Base-by-base conservation (phyloP, 2,113 vertebrate genomes). In the Tursiops truncatus region DNA sequence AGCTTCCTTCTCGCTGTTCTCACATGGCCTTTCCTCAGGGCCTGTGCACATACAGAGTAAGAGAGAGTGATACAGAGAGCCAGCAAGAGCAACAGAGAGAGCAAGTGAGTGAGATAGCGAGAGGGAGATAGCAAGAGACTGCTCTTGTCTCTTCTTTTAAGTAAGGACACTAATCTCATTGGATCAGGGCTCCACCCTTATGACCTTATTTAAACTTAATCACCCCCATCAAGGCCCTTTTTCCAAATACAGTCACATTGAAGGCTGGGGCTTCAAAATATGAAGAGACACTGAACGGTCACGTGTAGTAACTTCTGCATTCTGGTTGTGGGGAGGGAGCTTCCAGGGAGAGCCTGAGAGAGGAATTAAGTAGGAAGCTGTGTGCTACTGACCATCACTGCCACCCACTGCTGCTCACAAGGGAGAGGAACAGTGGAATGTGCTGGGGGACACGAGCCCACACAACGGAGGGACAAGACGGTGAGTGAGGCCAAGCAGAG, bases 391-490 rank as follows among this genome's bases (percentile, higher is more conserved):
- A 67, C 23, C 63, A 28, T 10, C 4, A 25, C 20, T 15, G 53
- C 20, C 17, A 18, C 4, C 23, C 3, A 4, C 20, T 6, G 28
- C 1, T 0, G n/a, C 10, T 36, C 10, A 0, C 4, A 13, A 17
- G 38, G 18, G 20, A 83, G 56, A 68, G 36, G 10, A 15, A n/a
- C 25, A 25, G 3, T 0, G 12, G 28, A 10, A 13, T n/a, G 1
- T 36, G 14, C 18, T 28, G 25, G 9, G 5, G 41, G 28, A 65
- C 5, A 2, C 0, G 12, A 60, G 21, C 26, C 15, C 77, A n/a
- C 47, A 33, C 28, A 18, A 9, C 33, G 17, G 8, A 58, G 15
- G 70, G 21, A 68, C 53, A 8, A 33, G 25, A 8, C 1, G 0
- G 21, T 18, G 15, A 4, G 0, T 1, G 70, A 83, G 82, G 38